Conservation (phyloP, 2,113 vertebrate species). For the Oryzias javanicus region DNA sequence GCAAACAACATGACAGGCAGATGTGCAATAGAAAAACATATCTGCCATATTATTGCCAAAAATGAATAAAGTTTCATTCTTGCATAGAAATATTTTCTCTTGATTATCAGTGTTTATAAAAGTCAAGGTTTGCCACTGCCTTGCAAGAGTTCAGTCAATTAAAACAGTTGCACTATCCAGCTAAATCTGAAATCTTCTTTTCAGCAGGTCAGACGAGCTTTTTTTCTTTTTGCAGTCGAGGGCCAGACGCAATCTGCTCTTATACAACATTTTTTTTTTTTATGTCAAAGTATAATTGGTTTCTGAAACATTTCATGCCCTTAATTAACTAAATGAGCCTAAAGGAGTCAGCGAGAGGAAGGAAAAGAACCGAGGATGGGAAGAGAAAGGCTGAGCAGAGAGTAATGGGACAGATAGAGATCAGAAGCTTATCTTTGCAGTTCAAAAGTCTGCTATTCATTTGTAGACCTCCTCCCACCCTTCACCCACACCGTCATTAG, state of each 20-base stretch:
- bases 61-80: too few species aligned
- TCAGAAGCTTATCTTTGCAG: conserved; percentile 64
- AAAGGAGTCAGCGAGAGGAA: conserved; percentile 50
- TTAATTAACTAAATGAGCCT: conserved; percentile 77
- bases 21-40: background rate
- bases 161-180: conserved; percentile 9
- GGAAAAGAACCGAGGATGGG: conserved; percentile 20
- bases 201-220: conserved; percentile 51
- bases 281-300: conserved; percentile 74
- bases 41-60: too few species aligned
- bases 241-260: conserved; percentile 59
- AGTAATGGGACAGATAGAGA: conserved; percentile 45
- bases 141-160: background rate
- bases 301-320: conserved; percentile 73
- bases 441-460: conserved; percentile 55
- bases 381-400: conserved; percentile 15
- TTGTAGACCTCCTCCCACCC: conserved; percentile 23
- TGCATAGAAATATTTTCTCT: background rate
- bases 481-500: conserved; percentile 41
- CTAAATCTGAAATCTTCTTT: conserved; percentile 38
- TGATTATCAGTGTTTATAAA: background rate
- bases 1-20: background rate
- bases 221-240: conserved; percentile 45
- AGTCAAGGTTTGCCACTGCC: conserved; percentile 12
- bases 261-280: conserved; percentile 66